Evolutionary conservation across 2,797 vertebrate genomes (phyloP).

Genomic region (Neomorphus geoffroyi): DNA sequence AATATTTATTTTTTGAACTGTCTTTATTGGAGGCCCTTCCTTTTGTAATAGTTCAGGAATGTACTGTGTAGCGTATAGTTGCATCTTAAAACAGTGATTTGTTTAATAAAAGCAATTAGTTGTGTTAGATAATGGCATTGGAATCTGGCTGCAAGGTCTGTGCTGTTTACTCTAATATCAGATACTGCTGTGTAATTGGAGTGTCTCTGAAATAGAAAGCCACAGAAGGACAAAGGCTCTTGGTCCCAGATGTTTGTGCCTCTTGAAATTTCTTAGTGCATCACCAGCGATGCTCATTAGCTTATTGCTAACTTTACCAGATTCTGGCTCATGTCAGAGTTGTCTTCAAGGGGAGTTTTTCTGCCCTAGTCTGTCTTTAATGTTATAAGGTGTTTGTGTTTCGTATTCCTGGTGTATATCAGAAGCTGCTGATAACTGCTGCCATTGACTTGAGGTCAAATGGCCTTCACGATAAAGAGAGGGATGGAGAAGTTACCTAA

Average conservation of each 20-base stretch:
- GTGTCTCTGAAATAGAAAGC: not conserved
- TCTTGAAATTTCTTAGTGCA: not conserved
- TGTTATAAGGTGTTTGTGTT: not conserved
- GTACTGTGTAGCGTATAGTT: not conserved
- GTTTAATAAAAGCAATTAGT: not conserved
- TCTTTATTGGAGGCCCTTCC: not conserved
- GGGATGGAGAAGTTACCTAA: not conserved
- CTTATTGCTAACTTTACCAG: not conserved
- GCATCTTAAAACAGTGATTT: not conserved
- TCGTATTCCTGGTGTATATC: not conserved
- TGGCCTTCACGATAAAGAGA: not conserved
- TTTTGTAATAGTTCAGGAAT: not conserved
- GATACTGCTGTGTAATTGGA: not conserved
- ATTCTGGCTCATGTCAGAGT: not conserved
- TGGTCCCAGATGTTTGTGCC: not conserved
- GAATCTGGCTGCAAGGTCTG: not conserved
- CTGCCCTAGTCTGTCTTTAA: not conserved
- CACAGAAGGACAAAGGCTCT: not conserved
- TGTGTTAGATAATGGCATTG: not conserved
- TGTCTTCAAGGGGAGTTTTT: not conserved
- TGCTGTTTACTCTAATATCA: not conserved
- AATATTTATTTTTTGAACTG: not conserved
- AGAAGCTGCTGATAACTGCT: not conserved
- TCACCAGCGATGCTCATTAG: not conserved
- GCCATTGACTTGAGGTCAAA: not conserved